These are phyloP conservation scores for Drosophila anceps DNA, from an alignment of 2,888 invertebrate species.

Conservation along the genomic window DNA sequence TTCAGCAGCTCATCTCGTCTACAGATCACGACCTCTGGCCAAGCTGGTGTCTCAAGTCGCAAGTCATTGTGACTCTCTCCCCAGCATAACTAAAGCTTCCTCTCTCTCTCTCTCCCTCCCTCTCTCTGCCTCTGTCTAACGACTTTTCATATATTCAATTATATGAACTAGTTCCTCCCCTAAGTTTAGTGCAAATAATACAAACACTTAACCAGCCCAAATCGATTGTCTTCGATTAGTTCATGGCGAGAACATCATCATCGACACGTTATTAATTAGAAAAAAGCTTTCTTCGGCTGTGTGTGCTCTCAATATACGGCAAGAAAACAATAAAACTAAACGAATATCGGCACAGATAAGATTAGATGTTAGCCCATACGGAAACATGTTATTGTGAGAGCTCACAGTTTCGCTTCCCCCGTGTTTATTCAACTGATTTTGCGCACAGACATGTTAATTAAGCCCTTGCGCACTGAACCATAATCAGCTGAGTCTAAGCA, in stretches of 20 bases:
- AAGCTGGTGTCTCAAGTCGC: neutral
- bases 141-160: no score
- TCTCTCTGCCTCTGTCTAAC: neutral
- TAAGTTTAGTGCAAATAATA: neutral
- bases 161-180: no score
- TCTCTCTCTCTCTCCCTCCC: neutral
- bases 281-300: conserved; percentile 30
- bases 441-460: conserved; percentile 14
- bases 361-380: conserved; percentile 23
- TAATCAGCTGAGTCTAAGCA: neutral
- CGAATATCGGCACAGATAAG: conserved; percentile 30
- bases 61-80: neutral
- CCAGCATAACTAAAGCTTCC: neutral
- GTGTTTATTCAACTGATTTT: conserved; percentile 17
- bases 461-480: neutral
- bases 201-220: neutral
- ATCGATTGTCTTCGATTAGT: conserved; percentile 10
- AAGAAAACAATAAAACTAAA: neutral
- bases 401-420: neutral
- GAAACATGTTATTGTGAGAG: neutral
- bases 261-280: conserved; percentile 28
- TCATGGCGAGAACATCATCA: conserved; percentile 14
- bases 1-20: neutral
- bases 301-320: neutral
- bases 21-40: neutral